These are phyloP conservation scores for Procambarus clarkii DNA, from an alignment of 1,140 invertebrate genomes.

Conservation along the genomic window DNA sequence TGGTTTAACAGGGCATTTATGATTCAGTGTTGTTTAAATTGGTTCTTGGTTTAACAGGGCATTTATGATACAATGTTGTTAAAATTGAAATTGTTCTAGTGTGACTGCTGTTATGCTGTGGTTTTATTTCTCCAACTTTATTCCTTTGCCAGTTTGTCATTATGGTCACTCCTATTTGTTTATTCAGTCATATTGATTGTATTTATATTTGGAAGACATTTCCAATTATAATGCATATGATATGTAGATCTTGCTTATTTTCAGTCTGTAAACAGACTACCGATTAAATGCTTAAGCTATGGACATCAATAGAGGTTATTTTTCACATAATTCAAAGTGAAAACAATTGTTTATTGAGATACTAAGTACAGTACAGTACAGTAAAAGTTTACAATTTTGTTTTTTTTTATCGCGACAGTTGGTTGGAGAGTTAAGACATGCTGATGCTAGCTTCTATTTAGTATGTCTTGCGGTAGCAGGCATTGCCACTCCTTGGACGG, in stretches of 20 bases:
- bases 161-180: neutral
- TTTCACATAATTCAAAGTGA: neutral
- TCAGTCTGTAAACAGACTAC: neutral
- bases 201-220: neutral
- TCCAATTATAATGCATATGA: too few relatives aligned
- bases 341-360: neutral
- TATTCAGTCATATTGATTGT: neutral
- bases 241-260: neutral
- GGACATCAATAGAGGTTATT: neutral
- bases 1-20: constrained; percentile 38
- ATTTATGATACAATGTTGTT: neutral
- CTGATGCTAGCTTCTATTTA: constrained; percentile 52
- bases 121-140: constrained; percentile 63
- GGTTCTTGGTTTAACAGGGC: constrained; percentile 23
- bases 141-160: constrained; percentile 7
- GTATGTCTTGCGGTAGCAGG: constrained; percentile 65
- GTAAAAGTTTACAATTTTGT: neutral
- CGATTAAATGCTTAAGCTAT: neutral
- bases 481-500: constrained; percentile 64
- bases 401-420: constrained; percentile 13
- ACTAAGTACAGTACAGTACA: neutral
- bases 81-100: constrained; percentile 28
- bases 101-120: constrained; percentile 39
- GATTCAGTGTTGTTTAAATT: neutral
- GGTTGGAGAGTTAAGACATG: constrained; percentile 64